Evolutionary conservation across 2,888 invertebrate species (phyloP), one percentile per base, ranked within the genome.

Genomic region (Apamea anceps): DNA sequence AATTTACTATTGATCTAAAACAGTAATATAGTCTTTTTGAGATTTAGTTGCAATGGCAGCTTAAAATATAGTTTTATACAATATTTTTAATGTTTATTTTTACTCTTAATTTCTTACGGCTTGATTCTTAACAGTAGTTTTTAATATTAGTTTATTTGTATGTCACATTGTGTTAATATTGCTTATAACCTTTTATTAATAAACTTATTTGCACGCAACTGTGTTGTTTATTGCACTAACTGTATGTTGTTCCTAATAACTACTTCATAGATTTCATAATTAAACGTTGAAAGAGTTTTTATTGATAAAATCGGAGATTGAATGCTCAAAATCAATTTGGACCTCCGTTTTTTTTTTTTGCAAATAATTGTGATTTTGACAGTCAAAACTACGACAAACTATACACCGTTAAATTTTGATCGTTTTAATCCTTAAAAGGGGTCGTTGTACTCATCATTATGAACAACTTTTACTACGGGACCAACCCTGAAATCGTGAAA

Each of bases 171-270:
- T 86, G 79, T 73, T 85, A 77, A 81, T 83, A 81, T 81, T 80
- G 79, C 85, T 80, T 85, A 81, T 83, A 85, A 84, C 65, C 80
- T 87, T 87, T 83, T 82, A 85, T 88, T 86, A 89, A 89, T 90
- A 88, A 89, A 91, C 81, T 25, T 86, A 89, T 90, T 87, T 88
- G 88, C 89, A 89, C 81, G 88, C 86, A 86, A 76, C 45, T 84
- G 86, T 90, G 88, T 92, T 91, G 90, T 92, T 93, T 90, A 89
- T 94, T 92, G 83, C 85, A 91, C 90, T 94, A 93, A 94, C 90
- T 87, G 92, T 93, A 90, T 79, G 85, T 86, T 89, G 80, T 42
- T 81, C 91, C 90, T 91, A 88, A 90, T 60, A 7, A 75, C 21
- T 74, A 12, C 42, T 71, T 54, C n/a, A 70, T 8, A 18, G 3